These are phyloP conservation scores for Macrotis lagotis DNA, from an alignment of 2,113 vertebrate genomes.

Conservation along the genomic window DNA sequence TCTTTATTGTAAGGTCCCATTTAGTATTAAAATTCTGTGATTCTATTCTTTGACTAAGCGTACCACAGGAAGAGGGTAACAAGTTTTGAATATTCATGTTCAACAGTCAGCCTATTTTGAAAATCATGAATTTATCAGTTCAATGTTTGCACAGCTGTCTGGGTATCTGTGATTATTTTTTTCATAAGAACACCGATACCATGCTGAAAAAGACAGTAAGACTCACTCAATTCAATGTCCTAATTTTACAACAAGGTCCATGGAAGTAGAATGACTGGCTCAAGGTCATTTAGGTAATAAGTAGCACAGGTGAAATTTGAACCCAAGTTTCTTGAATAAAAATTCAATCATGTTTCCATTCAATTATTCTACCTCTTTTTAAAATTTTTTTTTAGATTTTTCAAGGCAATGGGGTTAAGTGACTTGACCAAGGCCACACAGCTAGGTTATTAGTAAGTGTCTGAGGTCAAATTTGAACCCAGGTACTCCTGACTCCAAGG, in stretches of 20 bases:
- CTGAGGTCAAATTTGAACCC: no score
- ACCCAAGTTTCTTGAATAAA: not conserved
- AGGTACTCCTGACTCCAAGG: no score
- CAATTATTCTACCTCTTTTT: not conserved
- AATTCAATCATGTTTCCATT: not conserved
- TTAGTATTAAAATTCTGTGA: not conserved
- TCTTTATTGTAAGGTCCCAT: not conserved
- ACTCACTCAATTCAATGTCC: not conserved
- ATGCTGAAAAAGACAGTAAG: not conserved
- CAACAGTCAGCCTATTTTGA: not conserved
- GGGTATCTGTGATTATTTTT: not conserved
- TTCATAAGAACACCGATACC: not conserved
- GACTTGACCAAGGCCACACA: no score
- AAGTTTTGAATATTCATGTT: not conserved
- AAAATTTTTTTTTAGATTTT: no score
- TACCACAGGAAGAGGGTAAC: constrained; percentile 1
- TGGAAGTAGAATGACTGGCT: not conserved
- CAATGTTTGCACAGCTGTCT: constrained; percentile 1
- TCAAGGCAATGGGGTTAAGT: no score
- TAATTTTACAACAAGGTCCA: not conserved
- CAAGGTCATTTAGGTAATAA: not conserved
- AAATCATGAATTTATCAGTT: constrained; percentile 1
- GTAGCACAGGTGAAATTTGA: not conserved
- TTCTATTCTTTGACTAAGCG: not conserved
- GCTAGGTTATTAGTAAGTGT: no score